These are phyloP conservation scores for Colinus virginianus DNA, from an alignment of 2,113 vertebrate species.

Conservation along the genomic window DNA sequence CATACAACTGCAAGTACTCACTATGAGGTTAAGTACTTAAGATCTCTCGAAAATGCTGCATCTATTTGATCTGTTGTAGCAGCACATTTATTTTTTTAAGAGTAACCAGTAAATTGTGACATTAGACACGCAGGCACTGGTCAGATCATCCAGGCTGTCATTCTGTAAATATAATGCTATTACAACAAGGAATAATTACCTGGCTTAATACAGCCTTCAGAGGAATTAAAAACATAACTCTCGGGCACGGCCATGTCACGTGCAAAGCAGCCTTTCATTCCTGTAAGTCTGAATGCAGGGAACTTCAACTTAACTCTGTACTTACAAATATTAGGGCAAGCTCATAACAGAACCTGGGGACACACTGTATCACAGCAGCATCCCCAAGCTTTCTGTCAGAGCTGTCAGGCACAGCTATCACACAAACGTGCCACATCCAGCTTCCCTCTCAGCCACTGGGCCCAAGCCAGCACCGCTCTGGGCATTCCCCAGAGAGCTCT, in stretches of 20 bases:
- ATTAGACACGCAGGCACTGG: background rate
- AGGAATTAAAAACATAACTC: background rate
- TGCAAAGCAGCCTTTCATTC: background rate
- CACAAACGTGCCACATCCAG: rapidly evolving
- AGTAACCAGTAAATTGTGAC: background rate
- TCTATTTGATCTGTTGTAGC: background rate
- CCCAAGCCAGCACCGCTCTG: background rate
- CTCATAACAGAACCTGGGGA: background rate
- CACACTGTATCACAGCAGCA: background rate
- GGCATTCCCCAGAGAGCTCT: background rate
- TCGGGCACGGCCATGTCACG: background rate
- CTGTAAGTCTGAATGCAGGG: background rate
- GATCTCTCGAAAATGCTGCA: background rate
- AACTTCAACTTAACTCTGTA: background rate
- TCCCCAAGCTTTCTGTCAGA: background rate
- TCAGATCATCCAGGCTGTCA: background rate
- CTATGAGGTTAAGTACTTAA: background rate
- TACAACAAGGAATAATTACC: background rate
- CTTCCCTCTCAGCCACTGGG: background rate
- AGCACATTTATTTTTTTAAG: background rate
- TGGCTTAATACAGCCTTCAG: background rate
- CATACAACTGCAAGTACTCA: background rate
- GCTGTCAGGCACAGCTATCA: background rate
- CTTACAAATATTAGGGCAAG: background rate
- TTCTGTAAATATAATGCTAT: background rate